Conservation (phyloP, 2,113 vertebrate genomes). For the Bos indicus region DNA sequence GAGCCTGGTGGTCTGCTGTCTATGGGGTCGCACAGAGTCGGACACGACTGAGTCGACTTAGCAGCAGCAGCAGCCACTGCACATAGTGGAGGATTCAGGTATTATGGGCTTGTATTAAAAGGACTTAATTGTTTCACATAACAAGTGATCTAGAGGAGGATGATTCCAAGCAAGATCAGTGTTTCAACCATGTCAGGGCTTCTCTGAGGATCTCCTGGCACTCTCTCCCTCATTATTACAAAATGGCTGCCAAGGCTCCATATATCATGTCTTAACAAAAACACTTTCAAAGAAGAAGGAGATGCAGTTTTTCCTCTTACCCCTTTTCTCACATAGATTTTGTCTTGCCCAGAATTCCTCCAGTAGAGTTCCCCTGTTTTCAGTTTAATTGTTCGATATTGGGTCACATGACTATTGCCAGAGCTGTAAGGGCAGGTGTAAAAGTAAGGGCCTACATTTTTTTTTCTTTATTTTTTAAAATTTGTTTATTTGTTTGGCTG, state of each 20-base stretch:
- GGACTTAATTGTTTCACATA: neutral
- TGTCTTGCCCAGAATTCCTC: neutral
- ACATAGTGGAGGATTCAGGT: neutral
- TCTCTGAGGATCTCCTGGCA: neutral
- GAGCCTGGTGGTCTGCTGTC: too few relatives aligned
- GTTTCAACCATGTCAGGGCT: neutral
- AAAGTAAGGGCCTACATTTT: neutral
- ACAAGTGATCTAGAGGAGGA: neutral
- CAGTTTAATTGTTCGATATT: neutral
- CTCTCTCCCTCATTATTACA: neutral
- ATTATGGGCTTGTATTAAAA: neutral
- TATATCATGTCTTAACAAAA: neutral
- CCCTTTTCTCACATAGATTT: neutral
- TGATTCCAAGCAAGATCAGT: neutral
- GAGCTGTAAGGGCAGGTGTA: neutral
- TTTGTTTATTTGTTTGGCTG: neutral
- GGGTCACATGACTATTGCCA: neutral
- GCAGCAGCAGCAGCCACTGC: too few relatives aligned
- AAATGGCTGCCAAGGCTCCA: neutral
- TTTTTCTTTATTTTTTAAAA: neutral
- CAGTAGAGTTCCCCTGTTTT: neutral
- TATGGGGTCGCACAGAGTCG: too few relatives aligned
- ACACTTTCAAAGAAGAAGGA: neutral
- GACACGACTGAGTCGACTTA: too few relatives aligned
- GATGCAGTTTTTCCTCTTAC: neutral